These are phyloP conservation scores for Paracentrotus lividus DNA, from an alignment of 53 echinoderm and acorn worm species.

Conservation along the genomic window DNA sequence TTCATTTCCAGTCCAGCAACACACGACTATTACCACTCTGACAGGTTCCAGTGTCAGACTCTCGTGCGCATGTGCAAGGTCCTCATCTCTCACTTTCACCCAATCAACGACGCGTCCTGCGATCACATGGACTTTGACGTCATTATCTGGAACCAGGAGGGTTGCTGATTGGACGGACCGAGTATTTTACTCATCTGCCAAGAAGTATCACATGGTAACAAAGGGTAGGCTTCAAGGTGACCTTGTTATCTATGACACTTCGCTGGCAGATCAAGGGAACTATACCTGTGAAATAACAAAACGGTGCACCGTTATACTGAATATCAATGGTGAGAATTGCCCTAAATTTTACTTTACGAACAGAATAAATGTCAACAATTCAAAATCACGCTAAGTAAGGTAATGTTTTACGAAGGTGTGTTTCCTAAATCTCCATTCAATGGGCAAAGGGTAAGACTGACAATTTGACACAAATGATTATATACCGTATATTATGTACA, in stretches of 20 bases:
- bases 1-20: slow-evolving; percentile 1
- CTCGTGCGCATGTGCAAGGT: slow-evolving; percentile 28
- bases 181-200: neutral
- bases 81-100: neutral
- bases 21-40: neutral
- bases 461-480: too few species aligned
- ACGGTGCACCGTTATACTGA: neutral
- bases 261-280: neutral
- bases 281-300: slow-evolving; percentile 3
- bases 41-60: slow-evolving; percentile 27
- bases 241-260: neutral
- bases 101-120: neutral
- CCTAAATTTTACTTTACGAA: too few species aligned
- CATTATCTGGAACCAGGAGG: neutral
- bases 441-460: too few species aligned
- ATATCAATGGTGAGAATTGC: slow-evolving; percentile 4
- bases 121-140: slow-evolving; percentile 30
- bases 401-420: too few species aligned
- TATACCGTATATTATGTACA: too few species aligned
- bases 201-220: slow-evolving; percentile 2
- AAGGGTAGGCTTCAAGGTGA: neutral
- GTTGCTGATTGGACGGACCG: neutral
- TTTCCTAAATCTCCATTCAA: too few species aligned
- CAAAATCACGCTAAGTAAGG: too few species aligned
- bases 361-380: too few species aligned